phyloP scores from a whole-genome alignment of 2,888 invertebrate genomes.

The Ypsolopha scabrella region DNA sequence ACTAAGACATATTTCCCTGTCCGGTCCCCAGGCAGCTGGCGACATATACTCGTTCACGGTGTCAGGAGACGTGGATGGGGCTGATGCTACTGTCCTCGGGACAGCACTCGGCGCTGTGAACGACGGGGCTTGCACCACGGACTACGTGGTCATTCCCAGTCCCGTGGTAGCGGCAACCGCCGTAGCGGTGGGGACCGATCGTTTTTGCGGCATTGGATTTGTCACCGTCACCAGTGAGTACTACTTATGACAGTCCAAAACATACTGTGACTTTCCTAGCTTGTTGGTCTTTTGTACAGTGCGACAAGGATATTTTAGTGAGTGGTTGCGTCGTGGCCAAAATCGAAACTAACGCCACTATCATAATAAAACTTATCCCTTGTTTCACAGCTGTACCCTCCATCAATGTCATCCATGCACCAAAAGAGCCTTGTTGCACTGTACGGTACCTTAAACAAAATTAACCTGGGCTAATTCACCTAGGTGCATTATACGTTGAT shows the following conservation, averaged over 20 bases:
- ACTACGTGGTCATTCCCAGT: constrained; percentile 82
- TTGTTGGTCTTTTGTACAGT: no score
- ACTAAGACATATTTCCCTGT: not conserved
- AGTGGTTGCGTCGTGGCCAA: no score
- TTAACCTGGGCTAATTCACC: no score
- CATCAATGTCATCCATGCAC: no score
- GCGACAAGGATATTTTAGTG: no score
- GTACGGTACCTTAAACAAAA: no score
- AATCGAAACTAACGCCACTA: no score
- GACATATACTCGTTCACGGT: constrained; percentile 77
- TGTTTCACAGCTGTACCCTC: no score
- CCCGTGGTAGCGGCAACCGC: constrained; percentile 60
- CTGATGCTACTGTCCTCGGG: constrained; percentile 72
- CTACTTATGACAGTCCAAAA: not conserved
- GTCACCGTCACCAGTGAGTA: constrained; percentile 47
- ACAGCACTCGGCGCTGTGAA: constrained; percentile 66
- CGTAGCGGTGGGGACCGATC: constrained; percentile 63
- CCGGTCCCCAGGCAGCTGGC: constrained; percentile 24
- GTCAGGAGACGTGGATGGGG: constrained; percentile 76
- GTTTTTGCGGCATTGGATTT: constrained; percentile 83
- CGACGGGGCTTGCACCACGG: constrained; percentile 74
- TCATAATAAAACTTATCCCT: no score
- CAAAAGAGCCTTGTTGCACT: no score
- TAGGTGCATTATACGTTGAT: no score
- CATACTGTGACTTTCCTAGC: no score